Conservation (phyloP, 2,888 invertebrate species). For the Ptychoptera albimana region DNA sequence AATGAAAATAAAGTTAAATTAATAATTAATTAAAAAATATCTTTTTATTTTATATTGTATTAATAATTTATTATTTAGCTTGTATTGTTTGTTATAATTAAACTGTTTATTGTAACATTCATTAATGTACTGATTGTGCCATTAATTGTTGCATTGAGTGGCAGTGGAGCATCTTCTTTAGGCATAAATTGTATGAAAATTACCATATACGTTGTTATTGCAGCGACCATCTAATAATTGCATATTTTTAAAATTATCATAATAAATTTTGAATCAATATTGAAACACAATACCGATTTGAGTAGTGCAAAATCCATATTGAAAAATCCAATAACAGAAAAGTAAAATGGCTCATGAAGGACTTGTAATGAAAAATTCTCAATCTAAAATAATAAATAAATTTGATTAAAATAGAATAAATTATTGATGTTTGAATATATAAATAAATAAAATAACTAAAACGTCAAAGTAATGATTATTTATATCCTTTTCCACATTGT, state of each 20-base stretch:
- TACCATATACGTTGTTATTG: slow-evolving; percentile 13
- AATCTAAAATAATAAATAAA: not conserved
- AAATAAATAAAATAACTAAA: not conserved
- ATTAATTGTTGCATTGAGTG: not conserved
- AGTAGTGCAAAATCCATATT: slow-evolving; percentile 12
- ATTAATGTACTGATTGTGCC: not conserved
- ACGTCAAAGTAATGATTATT: slow-evolving; percentile 1
- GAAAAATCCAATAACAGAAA: slow-evolving; percentile 12
- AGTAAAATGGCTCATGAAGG: slow-evolving; percentile 10
- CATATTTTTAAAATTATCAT: not conserved
- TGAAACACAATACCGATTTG: slow-evolving; percentile 6
- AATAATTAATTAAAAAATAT: not conserved
- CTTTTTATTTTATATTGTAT: no score
- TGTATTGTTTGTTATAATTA: not conserved
- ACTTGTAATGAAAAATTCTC: slow-evolving; percentile 13
- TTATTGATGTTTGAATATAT: no score
- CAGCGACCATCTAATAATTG: slow-evolving; percentile 10
- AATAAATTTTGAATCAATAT: no score
- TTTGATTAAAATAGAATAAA: no score
- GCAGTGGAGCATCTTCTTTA: slow-evolving; percentile 2
- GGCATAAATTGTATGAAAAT: slow-evolving; percentile 14
- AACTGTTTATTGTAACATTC: not conserved
- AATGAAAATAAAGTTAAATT: not conserved
- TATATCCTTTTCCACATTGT: slow-evolving; percentile 5
- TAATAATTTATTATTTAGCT: no score